These are phyloP conservation scores for Scleropages formosus DNA, from an alignment of 2,797 vertebrate species.

Conservation along the genomic window DNA sequence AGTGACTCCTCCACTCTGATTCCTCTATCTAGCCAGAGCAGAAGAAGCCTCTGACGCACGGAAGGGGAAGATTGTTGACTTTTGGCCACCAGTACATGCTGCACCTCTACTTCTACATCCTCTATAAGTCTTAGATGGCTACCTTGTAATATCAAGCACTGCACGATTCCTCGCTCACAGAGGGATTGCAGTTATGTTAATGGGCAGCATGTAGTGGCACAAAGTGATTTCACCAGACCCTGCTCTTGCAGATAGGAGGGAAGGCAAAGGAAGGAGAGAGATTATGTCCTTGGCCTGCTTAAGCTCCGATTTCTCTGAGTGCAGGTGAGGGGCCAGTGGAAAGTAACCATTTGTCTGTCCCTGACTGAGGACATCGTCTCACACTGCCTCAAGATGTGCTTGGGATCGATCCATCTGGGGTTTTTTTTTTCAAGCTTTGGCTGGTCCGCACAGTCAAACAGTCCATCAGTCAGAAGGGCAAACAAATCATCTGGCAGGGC, in stretches of 20 bases:
- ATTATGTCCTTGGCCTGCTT: constrained; percentile 12
- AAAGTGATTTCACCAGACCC: constrained; percentile 14
- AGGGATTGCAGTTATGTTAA: constrained; percentile 23
- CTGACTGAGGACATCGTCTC: constrained; percentile 17
- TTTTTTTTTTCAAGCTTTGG: constrained; percentile 15
- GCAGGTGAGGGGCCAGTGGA: constrained; percentile 9
- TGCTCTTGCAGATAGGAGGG: constrained; percentile 16
- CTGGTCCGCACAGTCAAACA: background rate
- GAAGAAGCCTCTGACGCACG: constrained; percentile 9
- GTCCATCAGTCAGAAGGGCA: constrained; percentile 10
- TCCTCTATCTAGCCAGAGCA: constrained; percentile 27
- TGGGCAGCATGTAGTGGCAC: constrained; percentile 24
- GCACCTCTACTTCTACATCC: background rate
- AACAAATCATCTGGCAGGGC: constrained; percentile 19
- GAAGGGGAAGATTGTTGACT: background rate
- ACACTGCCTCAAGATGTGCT: constrained; percentile 7
- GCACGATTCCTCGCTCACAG: background rate
- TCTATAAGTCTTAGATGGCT: constrained; percentile 17
- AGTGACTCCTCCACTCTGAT: background rate
- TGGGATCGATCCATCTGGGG: constrained; percentile 8
- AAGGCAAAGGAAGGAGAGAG: constrained; percentile 10
- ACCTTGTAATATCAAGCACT: constrained; percentile 15
- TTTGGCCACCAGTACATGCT: constrained; percentile 3
- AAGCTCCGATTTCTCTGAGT: constrained; percentile 11
- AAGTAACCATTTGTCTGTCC: constrained; percentile 21